phyloP scores from a whole-genome alignment of 53 echinoderm and acorn worm species.

The Arbacia lixula region DNA sequence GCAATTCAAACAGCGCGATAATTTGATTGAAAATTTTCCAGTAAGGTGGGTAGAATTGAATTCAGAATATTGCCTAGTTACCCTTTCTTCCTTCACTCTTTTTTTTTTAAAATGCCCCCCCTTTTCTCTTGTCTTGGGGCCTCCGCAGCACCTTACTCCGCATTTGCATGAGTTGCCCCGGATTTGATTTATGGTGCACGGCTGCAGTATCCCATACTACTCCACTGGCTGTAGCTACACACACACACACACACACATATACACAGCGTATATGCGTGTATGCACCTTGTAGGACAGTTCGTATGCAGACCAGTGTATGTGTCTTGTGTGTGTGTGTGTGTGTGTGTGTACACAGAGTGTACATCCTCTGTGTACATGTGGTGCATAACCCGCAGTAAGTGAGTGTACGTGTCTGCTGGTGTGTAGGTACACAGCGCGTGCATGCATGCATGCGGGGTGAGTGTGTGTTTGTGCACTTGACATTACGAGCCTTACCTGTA shows the following conservation, averaged over 20 bases:
- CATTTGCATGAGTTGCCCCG: slow-evolving; percentile 55
- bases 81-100: not conserved
- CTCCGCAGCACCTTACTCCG: slow-evolving; percentile 27
- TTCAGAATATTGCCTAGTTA: slow-evolving; percentile 11
- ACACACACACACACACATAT: not conserved
- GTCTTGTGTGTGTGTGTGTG: not conserved
- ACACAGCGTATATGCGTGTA: not conserved
- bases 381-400: no score
- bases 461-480: slow-evolving; percentile 37
- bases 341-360: no score
- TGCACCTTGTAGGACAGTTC: not conserved
- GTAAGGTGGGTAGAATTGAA: slow-evolving; percentile 32
- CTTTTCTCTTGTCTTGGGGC: slow-evolving; percentile 8
- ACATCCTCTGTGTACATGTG: no score
- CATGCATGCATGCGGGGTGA: not conserved
- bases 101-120: slow-evolving; percentile 23
- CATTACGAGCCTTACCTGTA: slow-evolving; percentile 45
- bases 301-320: not conserved
- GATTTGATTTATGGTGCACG: slow-evolving; percentile 50
- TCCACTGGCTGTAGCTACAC: no score
- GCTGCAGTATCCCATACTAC: no score
- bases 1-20: slow-evolving; percentile 52
- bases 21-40: slow-evolving; percentile 56
- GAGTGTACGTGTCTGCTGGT: slow-evolving; percentile 13
- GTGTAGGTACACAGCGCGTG: slow-evolving; percentile 15